A percentile compares a stretch with the other conserved stretches of the same genome.
Evolutionary conservation across 1,140 invertebrate species (phyloP).

Genomic region (Eriosoma lanigerum): DNA sequence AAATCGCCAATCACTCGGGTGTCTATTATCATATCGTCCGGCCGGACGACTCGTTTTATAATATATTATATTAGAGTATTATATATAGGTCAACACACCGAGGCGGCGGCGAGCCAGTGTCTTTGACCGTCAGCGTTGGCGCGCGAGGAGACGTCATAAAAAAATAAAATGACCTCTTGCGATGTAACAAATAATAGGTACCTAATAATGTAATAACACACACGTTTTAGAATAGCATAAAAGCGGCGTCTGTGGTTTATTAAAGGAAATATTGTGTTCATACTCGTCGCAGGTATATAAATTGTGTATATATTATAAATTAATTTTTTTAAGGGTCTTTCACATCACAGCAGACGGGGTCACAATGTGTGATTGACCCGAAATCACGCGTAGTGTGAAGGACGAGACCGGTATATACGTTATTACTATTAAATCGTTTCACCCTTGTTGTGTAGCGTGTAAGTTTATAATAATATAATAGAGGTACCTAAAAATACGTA

Average conservation of each 20-base stretch:
- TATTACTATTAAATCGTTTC: background rate
- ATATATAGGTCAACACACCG: conserved; percentile 30
- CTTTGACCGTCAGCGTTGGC: background rate
- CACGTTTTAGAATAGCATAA: background rate
- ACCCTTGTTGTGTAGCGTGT: background rate
- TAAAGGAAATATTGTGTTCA: background rate
- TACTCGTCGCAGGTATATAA: no score
- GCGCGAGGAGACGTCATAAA: background rate
- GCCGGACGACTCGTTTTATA: no score
- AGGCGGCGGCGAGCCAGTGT: background rate
- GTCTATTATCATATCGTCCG: no score
- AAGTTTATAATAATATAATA: background rate
- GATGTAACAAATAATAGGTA: no score
- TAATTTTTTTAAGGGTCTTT: conserved; percentile 18
- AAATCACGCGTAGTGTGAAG: conserved; percentile 29
- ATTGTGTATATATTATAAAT: background rate
- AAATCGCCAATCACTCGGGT: no score
- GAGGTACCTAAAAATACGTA: background rate
- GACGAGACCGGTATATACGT: conserved; percentile 16
- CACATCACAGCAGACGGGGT: background rate
- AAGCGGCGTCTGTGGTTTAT: conserved; percentile 9
- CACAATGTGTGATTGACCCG: conserved; percentile 48
- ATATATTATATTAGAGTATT: background rate
- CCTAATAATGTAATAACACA: no score
- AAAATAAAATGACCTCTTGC: background rate